Base-by-base conservation (phyloP, 2,888 invertebrate species). In the Meiosimyza decipiens region DNA sequence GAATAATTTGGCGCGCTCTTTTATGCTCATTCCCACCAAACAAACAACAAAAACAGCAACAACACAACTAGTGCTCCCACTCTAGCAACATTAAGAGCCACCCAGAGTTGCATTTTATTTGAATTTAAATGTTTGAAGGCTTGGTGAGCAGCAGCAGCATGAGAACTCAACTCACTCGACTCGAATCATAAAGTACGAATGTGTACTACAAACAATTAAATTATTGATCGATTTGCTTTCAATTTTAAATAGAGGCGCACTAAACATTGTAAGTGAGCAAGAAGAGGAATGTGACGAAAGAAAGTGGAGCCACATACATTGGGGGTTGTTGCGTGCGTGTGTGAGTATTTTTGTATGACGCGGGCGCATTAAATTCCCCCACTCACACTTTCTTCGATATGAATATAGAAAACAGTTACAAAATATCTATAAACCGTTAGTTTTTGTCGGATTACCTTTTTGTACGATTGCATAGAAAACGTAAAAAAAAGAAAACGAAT, bases 151-250 rank as follows among this genome's bases (percentile, higher is more conserved):
- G 6, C 9, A 40, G 40, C 40, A 9, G 40, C 40, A 40, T 9
- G 40, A 40, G 40, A 1, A 40, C 40, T 5, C 9, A 40, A 40
- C 40, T 40, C 40, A 40, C 7, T 7, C 40, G 40, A 40, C 40
- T 40, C 40, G 40, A 40, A 9, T 40, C 40, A 9, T 40, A 40
- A 40, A 40, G 18, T 16, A 6, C 52, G 18, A 54, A 52, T 63
- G 54, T 22, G 40, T 60, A n/a, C 40, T 62, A 18, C 47, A 71
- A 73, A 71, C 70, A 73, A 73, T 73, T 72, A 65, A 75, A 73
- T 75, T 75, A 75, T 73, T 75, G 73, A 75, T 75, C 75, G 75
- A 75, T 73, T 75, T 73, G 57, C 22, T 62, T 62, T 57, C 72
- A 70, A 70, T 54, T 63, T 54, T 6, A 12, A 50, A 57, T 22